Conservation (phyloP, 2,113 vertebrate species). For the Manacus vitellinus region DNA sequence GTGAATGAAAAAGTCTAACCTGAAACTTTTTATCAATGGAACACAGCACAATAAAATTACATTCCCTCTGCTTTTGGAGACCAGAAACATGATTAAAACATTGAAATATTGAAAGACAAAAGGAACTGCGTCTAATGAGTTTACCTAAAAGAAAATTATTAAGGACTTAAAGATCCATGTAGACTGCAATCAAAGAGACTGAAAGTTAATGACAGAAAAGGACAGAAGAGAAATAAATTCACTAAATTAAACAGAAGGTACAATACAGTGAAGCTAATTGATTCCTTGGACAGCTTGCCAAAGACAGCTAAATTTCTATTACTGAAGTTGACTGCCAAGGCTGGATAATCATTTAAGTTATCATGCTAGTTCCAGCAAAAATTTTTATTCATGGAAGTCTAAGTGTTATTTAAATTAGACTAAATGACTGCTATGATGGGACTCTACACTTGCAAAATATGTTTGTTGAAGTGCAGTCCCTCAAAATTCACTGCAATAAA, state of each 20-base stretch:
- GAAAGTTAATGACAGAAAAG: constrained; percentile 29
- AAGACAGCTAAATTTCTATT: background rate
- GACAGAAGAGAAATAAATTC: background rate
- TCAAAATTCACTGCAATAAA: background rate
- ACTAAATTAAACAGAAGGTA: constrained; percentile 26
- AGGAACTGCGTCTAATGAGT: constrained; percentile 4
- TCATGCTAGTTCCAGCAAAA: background rate
- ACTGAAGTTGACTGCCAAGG: background rate
- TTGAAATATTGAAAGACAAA: background rate
- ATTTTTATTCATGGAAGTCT: background rate
- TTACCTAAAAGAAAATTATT: constrained; percentile 16
- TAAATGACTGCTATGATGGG: background rate
- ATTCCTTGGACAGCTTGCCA: constrained; percentile 24
- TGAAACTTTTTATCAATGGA: background rate
- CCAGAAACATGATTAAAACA: background rate
- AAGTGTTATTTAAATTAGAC: background rate
- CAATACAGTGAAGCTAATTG: constrained; percentile 10
- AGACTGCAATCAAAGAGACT: background rate
- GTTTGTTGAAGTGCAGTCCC: background rate
- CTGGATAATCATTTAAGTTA: constrained; percentile 3
- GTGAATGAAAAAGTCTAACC: background rate
- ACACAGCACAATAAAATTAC: background rate
- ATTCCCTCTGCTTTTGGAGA: background rate
- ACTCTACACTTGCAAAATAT: background rate
- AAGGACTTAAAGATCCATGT: background rate